Evolutionary conservation across 2,113 vertebrate species (phyloP), one percentile per base, ranked within the genome.

Genomic region (Drymodes brunneopygia): DNA sequence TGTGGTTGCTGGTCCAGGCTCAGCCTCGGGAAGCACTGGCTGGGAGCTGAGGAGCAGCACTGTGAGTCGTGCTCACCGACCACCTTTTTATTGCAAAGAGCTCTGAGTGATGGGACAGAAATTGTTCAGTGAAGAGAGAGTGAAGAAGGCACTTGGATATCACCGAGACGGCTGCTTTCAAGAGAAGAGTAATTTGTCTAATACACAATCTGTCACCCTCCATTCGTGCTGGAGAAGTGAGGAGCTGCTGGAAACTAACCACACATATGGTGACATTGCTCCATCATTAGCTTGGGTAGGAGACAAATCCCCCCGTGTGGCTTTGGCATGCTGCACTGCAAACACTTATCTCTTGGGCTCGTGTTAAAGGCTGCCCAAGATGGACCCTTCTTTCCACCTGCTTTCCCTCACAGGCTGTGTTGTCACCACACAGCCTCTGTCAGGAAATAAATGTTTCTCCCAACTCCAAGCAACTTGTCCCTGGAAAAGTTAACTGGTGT

Each of bases 241-340:
- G 81, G 92, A 97, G 91, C 96, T 96, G 88, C 96, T 95, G 94
- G 96, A 96, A 94, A 56, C 94, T 89, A 96, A 97, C 92, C 83
- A 95, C 94, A 89, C 96, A 97, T 96, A 96, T 96, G 95, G 96
- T 95, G 96, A 96, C 91, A 96, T 75, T 95, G 95, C 96, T 97
- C 92, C 86, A 89, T 92, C 95, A 84, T 92, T 95, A 92, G 83
- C 95, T 95, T 95, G 95, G 94, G 94, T 72, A 91, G 89, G 86
- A 96, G 91, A 97, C 88, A 96, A 97, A 94, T 57, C 44, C 92
- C 92, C 92, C 91, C 9, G 23, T 91, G 20, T 71, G 8, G 3
- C 80, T 96, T 91, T 96, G 96, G 95, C 95, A 90, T 69, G 81
- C 73, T 40, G 65, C 45, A n/a, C 24, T 94, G 92, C 83, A 97